Conservation (phyloP, 2,888 invertebrate genomes). For the Nomada flava region DNA sequence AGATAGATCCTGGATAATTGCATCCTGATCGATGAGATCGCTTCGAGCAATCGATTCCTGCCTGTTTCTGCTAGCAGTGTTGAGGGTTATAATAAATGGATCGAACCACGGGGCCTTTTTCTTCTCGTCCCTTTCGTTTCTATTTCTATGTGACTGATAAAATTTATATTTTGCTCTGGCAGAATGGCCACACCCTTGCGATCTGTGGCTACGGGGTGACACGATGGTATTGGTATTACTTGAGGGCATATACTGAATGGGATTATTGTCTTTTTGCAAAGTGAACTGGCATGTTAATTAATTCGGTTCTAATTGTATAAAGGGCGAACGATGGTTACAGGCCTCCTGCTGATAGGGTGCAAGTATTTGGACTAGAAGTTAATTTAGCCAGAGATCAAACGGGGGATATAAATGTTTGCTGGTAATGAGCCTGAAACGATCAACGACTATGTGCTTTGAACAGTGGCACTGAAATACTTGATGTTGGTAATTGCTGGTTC, state of each 20-base stretch:
- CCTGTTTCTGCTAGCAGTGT: constrained; percentile 18
- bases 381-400: constrained; percentile 26
- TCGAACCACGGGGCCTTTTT: constrained; percentile 16
- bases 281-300: neutral
- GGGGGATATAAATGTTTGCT: neutral
- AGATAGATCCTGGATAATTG: constrained; percentile 72
- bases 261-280: neutral
- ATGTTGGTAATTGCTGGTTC: neutral
- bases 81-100: constrained; percentile 61
- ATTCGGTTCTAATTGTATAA: neutral
- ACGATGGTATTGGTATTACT: too few relatives aligned
- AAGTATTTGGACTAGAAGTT: neutral
- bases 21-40: constrained; percentile 76
- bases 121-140: constrained; percentile 6
- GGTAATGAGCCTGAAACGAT: neutral
- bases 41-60: constrained; percentile 66
- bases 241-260: neutral
- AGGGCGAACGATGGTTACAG: neutral
- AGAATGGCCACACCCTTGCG: constrained; percentile 46
- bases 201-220: neutral
- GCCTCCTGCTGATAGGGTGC: neutral
- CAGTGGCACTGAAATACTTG: neutral
- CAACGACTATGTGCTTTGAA: neutral
- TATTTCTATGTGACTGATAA: constrained; percentile 41
- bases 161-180: constrained; percentile 53